Evolutionary conservation across 2,113 vertebrate genomes (phyloP).

Genomic region (Rousettus leschenaultii): DNA sequence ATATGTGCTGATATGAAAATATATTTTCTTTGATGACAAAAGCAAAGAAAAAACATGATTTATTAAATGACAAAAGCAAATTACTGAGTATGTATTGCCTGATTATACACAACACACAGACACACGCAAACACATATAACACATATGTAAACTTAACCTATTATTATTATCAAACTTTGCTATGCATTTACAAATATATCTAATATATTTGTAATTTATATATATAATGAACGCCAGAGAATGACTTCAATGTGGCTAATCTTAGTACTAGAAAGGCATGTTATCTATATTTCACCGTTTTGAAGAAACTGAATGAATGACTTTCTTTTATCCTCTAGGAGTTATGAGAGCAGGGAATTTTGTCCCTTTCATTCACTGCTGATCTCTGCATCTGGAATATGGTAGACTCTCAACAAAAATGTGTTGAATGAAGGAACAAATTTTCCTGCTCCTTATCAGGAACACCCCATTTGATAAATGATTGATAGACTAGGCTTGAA

Average conservation of each 20-base stretch:
- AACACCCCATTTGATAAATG: background rate
- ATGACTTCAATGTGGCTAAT: background rate
- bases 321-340: background rate
- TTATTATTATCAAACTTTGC: background rate
- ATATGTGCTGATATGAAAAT: background rate
- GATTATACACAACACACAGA: background rate
- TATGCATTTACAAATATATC: background rate
- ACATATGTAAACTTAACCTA: background rate
- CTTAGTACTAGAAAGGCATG: background rate
- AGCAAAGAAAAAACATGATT: background rate
- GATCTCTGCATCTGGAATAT: background rate
- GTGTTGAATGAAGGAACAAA: background rate
- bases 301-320: background rate
- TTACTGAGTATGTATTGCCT: background rate
- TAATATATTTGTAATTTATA: background rate
- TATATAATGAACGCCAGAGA: background rate
- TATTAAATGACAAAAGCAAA: background rate
- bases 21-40: background rate
- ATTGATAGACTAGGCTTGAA: background rate
- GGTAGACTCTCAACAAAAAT: background rate
- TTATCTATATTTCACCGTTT: background rate
- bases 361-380: background rate
- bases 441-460: background rate
- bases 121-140: background rate
- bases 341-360: background rate